phyloP scores from a whole-genome alignment of 2,797 vertebrate genomes.

The Brotula barbata region DNA sequence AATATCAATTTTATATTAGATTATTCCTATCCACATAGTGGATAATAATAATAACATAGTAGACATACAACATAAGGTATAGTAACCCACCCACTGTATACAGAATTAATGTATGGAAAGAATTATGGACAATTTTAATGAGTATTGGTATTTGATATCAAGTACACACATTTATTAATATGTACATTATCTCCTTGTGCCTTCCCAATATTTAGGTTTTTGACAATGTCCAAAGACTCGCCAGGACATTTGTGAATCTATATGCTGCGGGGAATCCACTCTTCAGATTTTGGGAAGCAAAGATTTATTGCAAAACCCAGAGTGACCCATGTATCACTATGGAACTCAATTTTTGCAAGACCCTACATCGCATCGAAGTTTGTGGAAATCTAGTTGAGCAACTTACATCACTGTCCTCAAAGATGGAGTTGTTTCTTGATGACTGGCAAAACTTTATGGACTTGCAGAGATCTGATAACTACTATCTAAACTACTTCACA shows the following conservation, averaged over 20 bases:
- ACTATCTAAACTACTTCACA: constrained; percentile 88
- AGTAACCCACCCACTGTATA: too few relatives aligned
- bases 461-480: constrained; percentile 75
- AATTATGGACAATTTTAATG: too few relatives aligned
- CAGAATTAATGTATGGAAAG: not conserved
- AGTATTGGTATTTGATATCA: too few relatives aligned
- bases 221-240: constrained; percentile 82
- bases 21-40: too few relatives aligned
- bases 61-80: too few relatives aligned
- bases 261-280: constrained; percentile 85
- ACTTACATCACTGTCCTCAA: constrained; percentile 80
- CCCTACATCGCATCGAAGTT: constrained; percentile 1
- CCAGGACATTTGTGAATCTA: constrained; percentile 82
- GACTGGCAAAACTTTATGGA: constrained; percentile 82
- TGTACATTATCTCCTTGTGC: not conserved
- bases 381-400: constrained; percentile 66
- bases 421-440: constrained; percentile 82
- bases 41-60: too few relatives aligned
- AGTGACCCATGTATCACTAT: constrained; percentile 63
- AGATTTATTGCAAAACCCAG: constrained; percentile 73
- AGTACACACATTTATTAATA: too few relatives aligned
- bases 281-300: constrained; percentile 82
- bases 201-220: constrained; percentile 79
- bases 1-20: too few relatives aligned
- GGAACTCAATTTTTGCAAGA: constrained; percentile 73